Evolutionary conservation across 1,140 invertebrate genomes (phyloP).

Genomic region (Radopholus similis): DNA sequence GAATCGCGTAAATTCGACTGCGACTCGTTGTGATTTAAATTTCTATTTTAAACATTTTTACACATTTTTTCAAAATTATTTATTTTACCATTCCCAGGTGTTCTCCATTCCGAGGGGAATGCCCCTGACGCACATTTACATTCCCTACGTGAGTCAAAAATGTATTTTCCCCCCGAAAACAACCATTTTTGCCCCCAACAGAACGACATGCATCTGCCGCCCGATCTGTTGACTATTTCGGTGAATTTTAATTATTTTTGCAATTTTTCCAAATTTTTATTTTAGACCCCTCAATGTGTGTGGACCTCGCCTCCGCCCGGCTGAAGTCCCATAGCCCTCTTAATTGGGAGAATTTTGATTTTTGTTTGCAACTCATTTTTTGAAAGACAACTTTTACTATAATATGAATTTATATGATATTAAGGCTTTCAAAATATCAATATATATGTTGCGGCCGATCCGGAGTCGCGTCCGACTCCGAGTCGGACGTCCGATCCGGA

Average conservation of each 20-base stretch:
- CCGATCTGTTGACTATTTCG: constrained; percentile 35
- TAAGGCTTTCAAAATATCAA: no score
- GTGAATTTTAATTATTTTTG: constrained; percentile 28
- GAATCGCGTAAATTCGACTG: constrained; percentile 42
- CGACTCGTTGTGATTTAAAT: no score
- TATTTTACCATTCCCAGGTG: constrained; percentile 1
- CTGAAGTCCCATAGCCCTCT: no score
- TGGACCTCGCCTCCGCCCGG: not conserved
- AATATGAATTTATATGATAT: no score
- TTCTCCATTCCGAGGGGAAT: constrained; percentile 38
- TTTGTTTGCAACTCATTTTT: no score
- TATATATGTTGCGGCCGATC: no score
- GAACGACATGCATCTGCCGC: constrained; percentile 49
- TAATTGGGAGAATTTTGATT: no score
- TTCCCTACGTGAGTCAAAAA: constrained; percentile 4
- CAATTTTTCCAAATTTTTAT: constrained; percentile 9
- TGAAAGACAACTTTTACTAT: no score
- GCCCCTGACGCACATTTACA: constrained; percentile 43
- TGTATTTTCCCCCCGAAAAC: no score
- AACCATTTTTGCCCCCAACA: constrained; percentile 23
- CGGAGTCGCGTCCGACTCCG: no score
- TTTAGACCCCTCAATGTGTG: constrained; percentile 45
- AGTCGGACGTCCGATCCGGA: no score
- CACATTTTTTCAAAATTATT: not conserved
- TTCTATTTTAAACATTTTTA: no score